Evolutionary conservation across 2,888 invertebrate genomes (phyloP).

Genomic region (Periphyllus acericola): DNA sequence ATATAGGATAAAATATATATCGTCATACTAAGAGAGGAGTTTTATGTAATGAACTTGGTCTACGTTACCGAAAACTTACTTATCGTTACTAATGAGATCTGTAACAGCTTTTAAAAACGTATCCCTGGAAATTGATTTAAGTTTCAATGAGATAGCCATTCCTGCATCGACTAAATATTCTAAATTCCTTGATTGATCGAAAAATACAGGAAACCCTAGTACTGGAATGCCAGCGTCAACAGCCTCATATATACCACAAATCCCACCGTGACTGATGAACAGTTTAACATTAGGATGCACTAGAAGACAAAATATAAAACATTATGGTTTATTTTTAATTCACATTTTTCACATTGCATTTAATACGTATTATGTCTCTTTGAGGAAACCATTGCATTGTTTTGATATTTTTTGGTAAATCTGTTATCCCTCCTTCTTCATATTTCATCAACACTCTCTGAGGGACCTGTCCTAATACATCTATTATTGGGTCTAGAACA

Average conservation of each 20-base stretch:
- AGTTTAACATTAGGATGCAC: slow-evolving; percentile 29
- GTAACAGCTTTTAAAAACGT: neutral
- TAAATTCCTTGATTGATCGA: slow-evolving; percentile 1
- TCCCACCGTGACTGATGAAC: slow-evolving; percentile 22
- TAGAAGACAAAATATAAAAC: neutral
- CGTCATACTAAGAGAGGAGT: neutral
- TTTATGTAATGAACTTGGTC: neutral
- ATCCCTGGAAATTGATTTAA: neutral
- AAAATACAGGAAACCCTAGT: slow-evolving; percentile 2
- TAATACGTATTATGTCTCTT: slow-evolving; percentile 15
- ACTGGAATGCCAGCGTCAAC: slow-evolving; percentile 20
- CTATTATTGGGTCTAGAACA: neutral
- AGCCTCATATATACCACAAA: slow-evolving; percentile 14
- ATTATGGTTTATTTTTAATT: no score
- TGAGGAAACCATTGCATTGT: neutral
- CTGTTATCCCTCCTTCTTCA: neutral
- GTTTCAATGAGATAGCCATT: slow-evolving; percentile 8
- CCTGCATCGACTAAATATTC: neutral
- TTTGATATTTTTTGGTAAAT: neutral
- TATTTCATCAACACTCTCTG: slow-evolving; percentile 14
- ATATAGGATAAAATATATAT: no score
- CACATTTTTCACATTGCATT: neutral
- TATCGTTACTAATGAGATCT: slow-evolving; percentile 2
- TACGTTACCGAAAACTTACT: neutral
- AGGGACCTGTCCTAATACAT: neutral